Evolutionary conservation across 2,113 vertebrate species (phyloP), one percentile per base, ranked within the genome.

Genomic region (Pelecanus crispus): DNA sequence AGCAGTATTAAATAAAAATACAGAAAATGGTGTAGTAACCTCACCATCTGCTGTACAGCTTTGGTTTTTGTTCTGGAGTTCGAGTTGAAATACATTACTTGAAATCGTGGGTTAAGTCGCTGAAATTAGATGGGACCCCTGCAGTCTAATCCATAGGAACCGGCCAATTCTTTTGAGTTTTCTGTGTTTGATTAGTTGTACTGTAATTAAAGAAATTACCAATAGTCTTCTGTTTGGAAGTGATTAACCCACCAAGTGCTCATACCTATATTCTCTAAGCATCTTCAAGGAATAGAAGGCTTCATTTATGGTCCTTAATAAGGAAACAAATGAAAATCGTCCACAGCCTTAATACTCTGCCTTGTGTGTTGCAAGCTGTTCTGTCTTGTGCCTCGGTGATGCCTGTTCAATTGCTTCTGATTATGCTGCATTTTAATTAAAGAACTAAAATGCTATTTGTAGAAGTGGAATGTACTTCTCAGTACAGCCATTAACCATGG

Each of bases 31-130:
- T 91, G 28, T 77, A 67, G 96, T 97, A 97, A 97, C 98, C 96
- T 98, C 97, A 97, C 98, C 98, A 99, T 99, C 98, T 99, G 98
- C 98, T 98, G 75, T 93, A 93, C 89, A 96, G 97, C 97, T 97
- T 98, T 97, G 97, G 96, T 84, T 97, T 98, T 97, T 97, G 95
- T 97, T 98, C 97, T 97, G 94, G 96, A 95, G 90, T 95, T 97
- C 13, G 86, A 97, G 96, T 93, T 70, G 95, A 97, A 98, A 97
- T 95, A 65, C 94, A 93, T 86, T 53, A 93, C 90, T 95, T 81
- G 86, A 98, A 98, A 98, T 98, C 36, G 77, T 59, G 81, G 89
- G 86, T 91, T 96, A 98, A 98, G 97, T 97, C 88, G 17, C 85
- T 95, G 94, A 93, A 97, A 98, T 98, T 96, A 97, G 95, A 95